Percentiles rank a stretch among this genome's conserved stretches.
Conservation (phyloP, 2,113 vertebrate species). For the Todiramphus chloris region DNA sequence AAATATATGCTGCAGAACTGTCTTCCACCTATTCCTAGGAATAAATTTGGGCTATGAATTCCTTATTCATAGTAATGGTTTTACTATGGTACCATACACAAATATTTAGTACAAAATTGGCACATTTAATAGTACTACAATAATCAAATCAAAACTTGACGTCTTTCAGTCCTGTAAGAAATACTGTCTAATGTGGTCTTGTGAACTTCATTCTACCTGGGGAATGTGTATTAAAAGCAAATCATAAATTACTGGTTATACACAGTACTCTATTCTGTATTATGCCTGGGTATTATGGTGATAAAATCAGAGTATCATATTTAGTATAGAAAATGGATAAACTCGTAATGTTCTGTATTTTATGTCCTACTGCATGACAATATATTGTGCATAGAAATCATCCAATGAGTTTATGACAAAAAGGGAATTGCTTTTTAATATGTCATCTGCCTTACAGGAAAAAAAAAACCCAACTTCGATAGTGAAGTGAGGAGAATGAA, state of each 20-base stretch:
- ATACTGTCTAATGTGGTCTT: not conserved
- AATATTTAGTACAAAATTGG: not conserved
- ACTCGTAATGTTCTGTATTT: not conserved
- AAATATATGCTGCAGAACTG: not conserved
- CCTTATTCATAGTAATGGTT: not conserved
- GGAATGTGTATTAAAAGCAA: not conserved
- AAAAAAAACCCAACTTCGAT: accelerated
- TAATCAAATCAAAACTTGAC: not conserved
- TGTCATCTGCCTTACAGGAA: not conserved
- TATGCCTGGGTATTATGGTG: not conserved
- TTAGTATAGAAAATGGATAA: not conserved
- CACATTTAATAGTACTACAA: not conserved
- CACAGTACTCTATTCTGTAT: not conserved
- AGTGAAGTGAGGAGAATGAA: not conserved
- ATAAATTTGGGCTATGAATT: not conserved
- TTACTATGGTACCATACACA: not conserved
- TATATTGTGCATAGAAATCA: not conserved
- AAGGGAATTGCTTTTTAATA: conserved; percentile 24
- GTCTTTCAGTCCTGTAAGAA: not conserved
- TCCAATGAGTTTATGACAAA: not conserved
- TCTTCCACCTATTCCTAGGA: not conserved
- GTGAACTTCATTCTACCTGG: not conserved
- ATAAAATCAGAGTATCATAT: not conserved
- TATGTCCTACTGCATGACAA: not conserved
- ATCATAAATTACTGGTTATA: not conserved